phyloP scores from a whole-genome alignment of 2,113 vertebrate genomes.

The Pristiophorus japonicus region DNA sequence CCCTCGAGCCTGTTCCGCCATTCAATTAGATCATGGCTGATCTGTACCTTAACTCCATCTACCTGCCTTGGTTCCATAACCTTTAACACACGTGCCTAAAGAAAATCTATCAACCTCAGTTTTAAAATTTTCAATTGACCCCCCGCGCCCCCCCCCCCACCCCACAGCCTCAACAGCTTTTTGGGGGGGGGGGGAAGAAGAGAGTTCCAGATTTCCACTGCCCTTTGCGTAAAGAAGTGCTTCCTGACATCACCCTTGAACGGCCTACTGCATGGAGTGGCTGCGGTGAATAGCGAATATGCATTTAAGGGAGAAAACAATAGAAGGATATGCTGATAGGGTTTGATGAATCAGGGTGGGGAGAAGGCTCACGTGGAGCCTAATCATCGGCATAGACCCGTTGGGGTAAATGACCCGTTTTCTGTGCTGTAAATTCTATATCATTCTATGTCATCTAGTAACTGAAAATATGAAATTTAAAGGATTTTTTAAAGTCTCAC shows the following conservation, averaged over 20 bases:
- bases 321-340: neutral
- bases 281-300: neutral
- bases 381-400: too few relatives aligned
- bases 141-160: too few relatives aligned
- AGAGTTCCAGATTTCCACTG: neutral
- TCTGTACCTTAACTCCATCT: neutral
- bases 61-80: neutral
- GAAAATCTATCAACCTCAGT: neutral
- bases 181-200: too few relatives aligned
- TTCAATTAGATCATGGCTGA: neutral
- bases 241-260: neutral
- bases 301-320: neutral
- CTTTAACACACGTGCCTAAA: neutral
- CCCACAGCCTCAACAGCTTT: neutral
- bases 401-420: too few relatives aligned
- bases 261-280: neutral
- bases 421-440: too few relatives aligned
- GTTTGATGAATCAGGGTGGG: neutral
- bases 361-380: neutral
- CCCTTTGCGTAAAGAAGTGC: neutral
- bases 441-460: neutral
- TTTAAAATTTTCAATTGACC: neutral
- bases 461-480: neutral
- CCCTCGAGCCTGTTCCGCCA: neutral
- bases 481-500: neutral